Conservation (phyloP, 2,888 invertebrate genomes). For the Megalurothrips usitatus region DNA sequence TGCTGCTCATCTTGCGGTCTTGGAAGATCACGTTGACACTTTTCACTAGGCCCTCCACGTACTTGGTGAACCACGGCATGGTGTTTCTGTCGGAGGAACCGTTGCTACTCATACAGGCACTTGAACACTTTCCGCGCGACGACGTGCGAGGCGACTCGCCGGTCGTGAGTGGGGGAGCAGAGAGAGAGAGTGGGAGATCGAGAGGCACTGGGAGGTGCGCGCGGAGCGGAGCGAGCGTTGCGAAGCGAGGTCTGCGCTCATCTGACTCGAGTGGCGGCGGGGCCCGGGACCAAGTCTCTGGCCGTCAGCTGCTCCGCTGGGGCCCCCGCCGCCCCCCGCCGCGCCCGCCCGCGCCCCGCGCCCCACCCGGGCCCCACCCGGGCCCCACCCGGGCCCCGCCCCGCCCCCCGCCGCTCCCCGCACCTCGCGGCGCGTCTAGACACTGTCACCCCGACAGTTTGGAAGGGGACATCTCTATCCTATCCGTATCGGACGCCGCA, state of each 20-base stretch:
- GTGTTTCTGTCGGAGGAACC: not conserved
- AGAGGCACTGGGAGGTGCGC: not conserved
- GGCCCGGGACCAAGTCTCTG: not conserved
- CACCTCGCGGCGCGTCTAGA: not conserved
- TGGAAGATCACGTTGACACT: slow-evolving; percentile 20
- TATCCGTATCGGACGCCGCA: not conserved
- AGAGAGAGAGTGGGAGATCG: not conserved
- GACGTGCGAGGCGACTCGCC: not conserved
- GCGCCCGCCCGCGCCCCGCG: not conserved
- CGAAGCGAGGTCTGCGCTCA: not conserved
- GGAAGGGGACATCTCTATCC: no score
- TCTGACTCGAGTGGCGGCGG: not conserved
- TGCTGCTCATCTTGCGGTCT: not conserved
- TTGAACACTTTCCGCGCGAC: not conserved
- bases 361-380: not conserved
- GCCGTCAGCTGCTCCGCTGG: slow-evolving; percentile 4
- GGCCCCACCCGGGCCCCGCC: not conserved
- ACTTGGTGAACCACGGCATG: slow-evolving; percentile 16
- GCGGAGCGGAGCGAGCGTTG: not conserved
- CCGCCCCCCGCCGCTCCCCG: not conserved
- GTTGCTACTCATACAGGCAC: slow-evolving; percentile 7
- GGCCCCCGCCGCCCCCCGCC: not conserved
- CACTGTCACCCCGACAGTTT: not conserved
- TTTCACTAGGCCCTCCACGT: slow-evolving; percentile 22
- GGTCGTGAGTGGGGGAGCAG: not conserved